Base-by-base conservation (phyloP, 2,113 vertebrate genomes). In the Pseudopodoces humilis region DNA sequence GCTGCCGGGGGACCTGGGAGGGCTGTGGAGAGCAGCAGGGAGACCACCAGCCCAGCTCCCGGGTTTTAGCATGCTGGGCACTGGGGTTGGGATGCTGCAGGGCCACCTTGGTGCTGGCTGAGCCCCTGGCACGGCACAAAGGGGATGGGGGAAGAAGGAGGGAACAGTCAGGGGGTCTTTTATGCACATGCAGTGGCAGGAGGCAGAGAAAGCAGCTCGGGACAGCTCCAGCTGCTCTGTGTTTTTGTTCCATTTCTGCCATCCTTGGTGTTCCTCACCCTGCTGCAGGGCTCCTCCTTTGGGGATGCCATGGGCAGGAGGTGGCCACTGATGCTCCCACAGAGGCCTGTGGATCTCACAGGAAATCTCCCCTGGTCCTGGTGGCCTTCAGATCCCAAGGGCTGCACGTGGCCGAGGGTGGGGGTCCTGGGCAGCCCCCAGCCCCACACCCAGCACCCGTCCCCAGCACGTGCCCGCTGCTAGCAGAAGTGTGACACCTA, bases 241-340 rank as follows among this genome's bases (percentile, higher is more conserved):
- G 25, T 12, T 5, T 86, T 50, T 53, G 64, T 33, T 44, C 59
- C 2, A 0, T 77, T 37, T 72, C 75, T 92, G 43, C 35, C 2
- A 1, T 23, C 23, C 10, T 0, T 6, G 39, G 11, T 39, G 21
- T 23, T 90, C n/a, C 55, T 31, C 14, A 25, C 25, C 11, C 56
- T 25, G 49, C 31, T 7, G 28, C 27, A 24, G 49, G 44, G 27
- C 75, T 79, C 43, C 58, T 89, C 50, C 41, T 53, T 21, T 0
- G 0, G 22, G 39, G 23, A 4, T 63, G 10, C 25, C 0, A 0
- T 41, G 77, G 49, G 23, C 33, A 33, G 10, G 0, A 13, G 5
- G 4, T 4, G 25, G 30, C n/a, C 49, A 7, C 23, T 52, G 46
- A 39, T 44, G 20, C 22, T 85, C 62, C 81, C 4, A 3, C 46